These are phyloP conservation scores for Perccottus glenii DNA, from an alignment of 2,113 vertebrate species.

Conservation along the genomic window DNA sequence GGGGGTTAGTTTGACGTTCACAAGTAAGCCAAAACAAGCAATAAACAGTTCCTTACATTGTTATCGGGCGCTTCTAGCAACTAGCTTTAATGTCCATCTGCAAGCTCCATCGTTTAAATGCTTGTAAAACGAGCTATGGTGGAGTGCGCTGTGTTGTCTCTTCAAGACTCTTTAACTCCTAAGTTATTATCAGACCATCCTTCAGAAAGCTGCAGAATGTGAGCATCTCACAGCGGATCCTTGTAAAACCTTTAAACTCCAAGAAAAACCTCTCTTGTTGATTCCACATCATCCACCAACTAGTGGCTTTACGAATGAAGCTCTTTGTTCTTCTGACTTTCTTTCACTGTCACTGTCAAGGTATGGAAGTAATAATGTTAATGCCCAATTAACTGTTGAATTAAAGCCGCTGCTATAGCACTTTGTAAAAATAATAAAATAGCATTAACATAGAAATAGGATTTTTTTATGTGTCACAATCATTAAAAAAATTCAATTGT, in stretches of 20 bases:
- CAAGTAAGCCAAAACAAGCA: neutral
- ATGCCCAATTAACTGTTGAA: neutral
- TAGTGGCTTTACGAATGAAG: slow-evolving; percentile 33
- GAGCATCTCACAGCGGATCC: slow-evolving; percentile 12
- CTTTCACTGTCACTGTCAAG: slow-evolving; percentile 33
- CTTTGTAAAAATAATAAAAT: too few relatives aligned
- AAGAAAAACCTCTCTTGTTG: slow-evolving; percentile 17
- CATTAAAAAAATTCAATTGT: neutral
- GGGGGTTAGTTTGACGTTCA: neutral
- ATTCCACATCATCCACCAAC: slow-evolving; percentile 21
- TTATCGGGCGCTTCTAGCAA: too few relatives aligned
- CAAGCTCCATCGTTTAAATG: slow-evolving; percentile 40
- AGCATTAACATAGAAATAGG: too few relatives aligned
- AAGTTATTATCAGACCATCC: slow-evolving; percentile 54
- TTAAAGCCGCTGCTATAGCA: too few relatives aligned
- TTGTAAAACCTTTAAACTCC: slow-evolving; percentile 8
- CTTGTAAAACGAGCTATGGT: slow-evolving; percentile 57
- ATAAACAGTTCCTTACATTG: neutral
- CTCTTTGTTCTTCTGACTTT: slow-evolving; percentile 17
- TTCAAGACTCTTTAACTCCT: slow-evolving; percentile 64
- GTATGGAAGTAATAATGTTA: slow-evolving; percentile 34
- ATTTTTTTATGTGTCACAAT: too few relatives aligned
- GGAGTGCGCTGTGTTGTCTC: slow-evolving; percentile 62
- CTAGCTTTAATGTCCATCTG: too few relatives aligned
- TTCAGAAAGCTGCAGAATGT: slow-evolving; percentile 52